Conservation (phyloP, 2,888 invertebrate genomes). For the Neoascia interrupta region DNA sequence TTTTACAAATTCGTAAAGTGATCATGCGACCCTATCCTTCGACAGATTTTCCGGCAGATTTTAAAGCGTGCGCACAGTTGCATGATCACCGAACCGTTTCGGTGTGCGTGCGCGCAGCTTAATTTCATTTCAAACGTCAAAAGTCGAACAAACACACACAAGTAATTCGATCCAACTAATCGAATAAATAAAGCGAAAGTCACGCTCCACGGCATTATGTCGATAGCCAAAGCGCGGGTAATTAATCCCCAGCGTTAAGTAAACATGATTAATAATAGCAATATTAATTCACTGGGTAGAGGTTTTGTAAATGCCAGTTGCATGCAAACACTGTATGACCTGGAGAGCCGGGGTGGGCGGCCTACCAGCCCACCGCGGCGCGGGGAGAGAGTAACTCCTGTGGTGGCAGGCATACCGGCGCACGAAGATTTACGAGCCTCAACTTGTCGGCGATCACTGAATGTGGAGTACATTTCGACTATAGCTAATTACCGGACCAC, state of each 20-base stretch:
- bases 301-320: constrained; percentile 29
- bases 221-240: constrained; percentile 64
- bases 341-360: constrained; percentile 23
- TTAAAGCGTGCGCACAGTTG: not conserved
- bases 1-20: constrained; percentile 61
- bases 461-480: constrained; percentile 61
- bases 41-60: constrained; percentile 31
- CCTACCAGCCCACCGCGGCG: constrained; percentile 1
- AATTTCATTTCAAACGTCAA: constrained; percentile 7
- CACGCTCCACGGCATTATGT: constrained; percentile 65
- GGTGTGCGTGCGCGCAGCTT: constrained; percentile 32
- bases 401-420: constrained; percentile 1
- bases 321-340: constrained; percentile 40
- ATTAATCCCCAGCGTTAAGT: constrained; percentile 63
- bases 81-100: constrained; percentile 10
- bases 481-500: constrained; percentile 64
- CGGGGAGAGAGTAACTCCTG: not conserved
- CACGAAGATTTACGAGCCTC: constrained; percentile 59
- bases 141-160: not conserved
- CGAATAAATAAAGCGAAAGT: constrained; percentile 67
- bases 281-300: constrained; percentile 52
- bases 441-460: constrained; percentile 53
- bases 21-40: constrained; percentile 42
- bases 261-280: constrained; percentile 66
- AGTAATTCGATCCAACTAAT: constrained; percentile 34